Base-by-base conservation (phyloP, 2,113 vertebrate genomes). In the Atractosteus spatula region DNA sequence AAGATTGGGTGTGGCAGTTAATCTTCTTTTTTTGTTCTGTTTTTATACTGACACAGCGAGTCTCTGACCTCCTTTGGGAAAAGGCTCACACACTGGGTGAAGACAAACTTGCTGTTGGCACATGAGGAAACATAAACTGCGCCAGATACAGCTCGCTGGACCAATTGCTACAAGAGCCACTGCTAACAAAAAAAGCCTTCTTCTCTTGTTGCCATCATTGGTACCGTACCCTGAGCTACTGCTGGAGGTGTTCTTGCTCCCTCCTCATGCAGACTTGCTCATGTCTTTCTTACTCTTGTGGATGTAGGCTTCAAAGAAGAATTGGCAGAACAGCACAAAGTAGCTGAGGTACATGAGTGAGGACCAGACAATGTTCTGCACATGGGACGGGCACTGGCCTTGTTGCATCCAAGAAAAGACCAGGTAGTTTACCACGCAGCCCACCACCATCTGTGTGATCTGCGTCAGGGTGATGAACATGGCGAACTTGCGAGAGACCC, bases 261-360 rank as follows among this genome's bases (percentile, higher is more conserved):
- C 76, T 72, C 64, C 88, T 85, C 88, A 44, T 91, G 88, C 29
- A 66, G 80, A 81, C 85, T 90, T 91, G 62, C 73, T 84, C 2
- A 77, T 16, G 64, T 62, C 68, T 86, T 90, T 89, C 80, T 90
- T 92, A 86, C 86, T 90, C 89, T 94, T 98, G 91, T 91, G 86
- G 0, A 99, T 74, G 82, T 99, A 99, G 87, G 97, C 97, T 87
- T 97, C 96, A 68, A 95, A 92, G 91, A 99, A 99, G 91, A 99
- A 99, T 87, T 97, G 97, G 85, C 96, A 94, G 90, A 99, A 99
- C 83, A 99, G 96, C 88, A 99, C 94, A 73, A 99, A 95, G 90
- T 99, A 99, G 93, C 97, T 99, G 93, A 99, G 95, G 94, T 99
- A 99, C 97, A 99, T 99, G 89, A 99, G 95, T 7, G 97, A 98